Base-by-base conservation (phyloP, 2,797 vertebrate species). In the Crocidura indochinensis region DNA sequence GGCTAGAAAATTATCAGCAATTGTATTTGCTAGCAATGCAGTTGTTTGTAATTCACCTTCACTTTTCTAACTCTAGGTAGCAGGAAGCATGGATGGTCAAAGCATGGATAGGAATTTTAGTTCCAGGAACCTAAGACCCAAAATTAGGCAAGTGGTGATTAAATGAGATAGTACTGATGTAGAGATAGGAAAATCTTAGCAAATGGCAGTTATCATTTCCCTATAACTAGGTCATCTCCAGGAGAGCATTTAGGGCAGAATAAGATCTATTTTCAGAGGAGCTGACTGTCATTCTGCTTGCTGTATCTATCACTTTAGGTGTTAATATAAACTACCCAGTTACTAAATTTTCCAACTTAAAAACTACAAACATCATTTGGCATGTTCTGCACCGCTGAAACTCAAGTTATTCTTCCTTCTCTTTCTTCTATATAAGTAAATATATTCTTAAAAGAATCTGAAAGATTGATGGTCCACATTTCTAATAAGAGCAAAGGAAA, bases 191-290 rank as follows among this genome's bases (percentile, higher is more conserved):
- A 74, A 1, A 10, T 2, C 77, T 94, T 27, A 72, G 92, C 78
- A 88, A 93, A 88, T 17, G 69, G 47, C 83, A 56, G 15, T 51
- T 69, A 78, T n/a, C 46, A 51, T 46, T 24, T 84, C 31, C 49
- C 74, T 4, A 38, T 60, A 94, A 94, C 27, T 88, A 90, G 88
- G 91, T 77, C 91, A 96, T 31, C 76, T 75, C 69, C 20, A 62
- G 84, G 80, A 64, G 75, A 94, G 51, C 51, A 93, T 86, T 67
- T 78, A 46, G 83, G 86, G 62, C 91, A 93, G 64, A 76, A 75
- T 27, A 9, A 47, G 47, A 51, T 69, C 68, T 64, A 20, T 74
- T 90, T 90, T 85, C 88, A 88, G 78, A 83, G 79, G 44, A 62
- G 24, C 62, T 0, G 27, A 51, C 91, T 85, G 51, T 49, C 71